Percentiles rank a stretch among this genome's conserved stretches.
Evolutionary conservation across 2,888 invertebrate genomes (phyloP).

Genomic region (Sinodicranocentrus sp.): DNA sequence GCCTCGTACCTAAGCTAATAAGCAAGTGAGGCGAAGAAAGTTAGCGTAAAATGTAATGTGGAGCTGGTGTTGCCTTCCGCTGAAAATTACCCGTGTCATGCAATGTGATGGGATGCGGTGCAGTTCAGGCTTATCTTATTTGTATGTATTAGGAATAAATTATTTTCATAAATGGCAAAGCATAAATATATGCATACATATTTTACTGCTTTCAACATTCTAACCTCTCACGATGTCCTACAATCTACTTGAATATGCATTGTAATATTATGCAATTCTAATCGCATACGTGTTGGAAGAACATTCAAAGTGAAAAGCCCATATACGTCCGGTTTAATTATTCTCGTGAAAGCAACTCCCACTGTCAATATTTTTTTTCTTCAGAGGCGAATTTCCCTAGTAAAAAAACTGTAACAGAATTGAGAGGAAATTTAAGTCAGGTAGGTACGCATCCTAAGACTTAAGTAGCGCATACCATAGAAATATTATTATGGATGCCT

Average conservation of each 20-base stretch:
- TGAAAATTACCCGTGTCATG: constrained; percentile 40
- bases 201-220: not conserved
- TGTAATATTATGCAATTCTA: too few relatives aligned
- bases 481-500: not conserved
- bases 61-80: not conserved
- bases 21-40: constrained; percentile 51
- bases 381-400: too few relatives aligned
- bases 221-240: too few relatives aligned
- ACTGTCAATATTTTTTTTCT: too few relatives aligned
- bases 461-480: too few relatives aligned
- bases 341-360: too few relatives aligned
- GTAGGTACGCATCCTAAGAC: too few relatives aligned
- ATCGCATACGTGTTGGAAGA: too few relatives aligned
- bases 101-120: constrained; percentile 15
- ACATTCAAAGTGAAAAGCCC: not conserved
- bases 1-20: too few relatives aligned
- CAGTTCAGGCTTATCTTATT: constrained; percentile 39
- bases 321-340: constrained; percentile 1
- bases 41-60: constrained; percentile 48
- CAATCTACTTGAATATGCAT: too few relatives aligned
- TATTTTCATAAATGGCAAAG: constrained; percentile 16
- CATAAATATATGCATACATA: not conserved
- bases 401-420: too few relatives aligned
- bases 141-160: constrained; percentile 57
- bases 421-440: too few relatives aligned